Percentiles rank a stretch among this genome's conserved stretches.
phyloP scores from a whole-genome alignment of 2,113 vertebrate genomes.

The Chionis minor region DNA sequence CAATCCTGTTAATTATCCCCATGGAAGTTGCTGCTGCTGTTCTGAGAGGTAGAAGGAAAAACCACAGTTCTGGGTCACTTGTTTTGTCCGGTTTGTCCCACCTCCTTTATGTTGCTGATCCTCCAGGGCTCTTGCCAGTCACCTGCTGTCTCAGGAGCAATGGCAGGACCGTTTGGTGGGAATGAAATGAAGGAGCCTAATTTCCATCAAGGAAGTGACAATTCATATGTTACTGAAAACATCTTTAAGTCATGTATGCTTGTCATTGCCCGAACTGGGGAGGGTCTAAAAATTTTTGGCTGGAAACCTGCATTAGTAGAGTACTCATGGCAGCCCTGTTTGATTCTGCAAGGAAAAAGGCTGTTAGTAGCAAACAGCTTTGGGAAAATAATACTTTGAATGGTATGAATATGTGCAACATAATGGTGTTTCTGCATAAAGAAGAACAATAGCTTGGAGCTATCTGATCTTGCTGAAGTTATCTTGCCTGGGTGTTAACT shows the following conservation, averaged over 20 bases:
- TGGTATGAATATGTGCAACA: neutral
- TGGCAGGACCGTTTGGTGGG: neutral
- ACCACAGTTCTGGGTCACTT: neutral
- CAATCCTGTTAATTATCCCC: neutral
- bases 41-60: conserved; percentile 26
- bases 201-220: neutral
- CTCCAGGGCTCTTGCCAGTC: neutral
- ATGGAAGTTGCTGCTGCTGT: conserved; percentile 4
- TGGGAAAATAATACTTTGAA: neutral
- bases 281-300: neutral
- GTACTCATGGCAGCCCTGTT: neutral
- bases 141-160: neutral
- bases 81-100: neutral
- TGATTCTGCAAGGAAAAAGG: neutral
- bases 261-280: neutral
- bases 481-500: neutral
- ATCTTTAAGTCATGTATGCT: neutral
- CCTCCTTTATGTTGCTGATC: neutral
- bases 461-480: neutral
- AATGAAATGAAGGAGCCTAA: neutral
- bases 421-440: neutral
- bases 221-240: neutral
- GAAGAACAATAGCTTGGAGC: neutral
- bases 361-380: neutral
- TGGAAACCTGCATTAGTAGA: neutral